phyloP scores from a whole-genome alignment of 1,140 invertebrate genomes.

The Uloborus diversus region DNA sequence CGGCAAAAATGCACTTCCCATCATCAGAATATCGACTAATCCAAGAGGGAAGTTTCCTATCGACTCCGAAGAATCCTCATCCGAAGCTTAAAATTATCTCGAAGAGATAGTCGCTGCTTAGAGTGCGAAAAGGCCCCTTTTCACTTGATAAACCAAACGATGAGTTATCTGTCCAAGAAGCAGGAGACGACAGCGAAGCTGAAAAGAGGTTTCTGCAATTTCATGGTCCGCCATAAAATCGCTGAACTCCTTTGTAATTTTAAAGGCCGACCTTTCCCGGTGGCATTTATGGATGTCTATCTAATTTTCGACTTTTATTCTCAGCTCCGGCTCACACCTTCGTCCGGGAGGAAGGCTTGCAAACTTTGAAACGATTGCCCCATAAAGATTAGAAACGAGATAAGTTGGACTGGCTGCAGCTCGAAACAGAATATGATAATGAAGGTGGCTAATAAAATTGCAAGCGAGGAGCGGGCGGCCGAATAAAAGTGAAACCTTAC shows the following conservation, averaged over 20 bases:
- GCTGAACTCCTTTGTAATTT: slow-evolving; percentile 36
- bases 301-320: slow-evolving; percentile 54
- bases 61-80: too few relatives aligned
- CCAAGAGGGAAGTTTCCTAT: too few relatives aligned
- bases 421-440: slow-evolving; percentile 57
- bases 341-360: slow-evolving; percentile 11
- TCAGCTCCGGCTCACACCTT: slow-evolving; percentile 36
- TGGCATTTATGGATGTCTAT: slow-evolving; percentile 47
- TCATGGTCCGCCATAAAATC: slow-evolving; percentile 39
- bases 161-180: background rate
- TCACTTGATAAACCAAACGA: background rate
- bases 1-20: too few relatives aligned
- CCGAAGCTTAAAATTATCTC: too few relatives aligned
- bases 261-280: slow-evolving; percentile 4
- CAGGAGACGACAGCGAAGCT: slow-evolving; percentile 6
- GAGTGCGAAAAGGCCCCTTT: background rate
- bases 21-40: too few relatives aligned
- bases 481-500: slow-evolving; percentile 57
- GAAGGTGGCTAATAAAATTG: slow-evolving; percentile 56
- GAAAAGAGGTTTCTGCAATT: slow-evolving; percentile 24
- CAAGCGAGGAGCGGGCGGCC: slow-evolving; percentile 40
- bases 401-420: slow-evolving; percentile 17
- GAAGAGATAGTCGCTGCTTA: too few relatives aligned
- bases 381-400: slow-evolving; percentile 56
- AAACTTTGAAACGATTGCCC: slow-evolving; percentile 55